Evolutionary conservation across 2,113 vertebrate genomes (phyloP).

Genomic region (Urocolius indicus): DNA sequence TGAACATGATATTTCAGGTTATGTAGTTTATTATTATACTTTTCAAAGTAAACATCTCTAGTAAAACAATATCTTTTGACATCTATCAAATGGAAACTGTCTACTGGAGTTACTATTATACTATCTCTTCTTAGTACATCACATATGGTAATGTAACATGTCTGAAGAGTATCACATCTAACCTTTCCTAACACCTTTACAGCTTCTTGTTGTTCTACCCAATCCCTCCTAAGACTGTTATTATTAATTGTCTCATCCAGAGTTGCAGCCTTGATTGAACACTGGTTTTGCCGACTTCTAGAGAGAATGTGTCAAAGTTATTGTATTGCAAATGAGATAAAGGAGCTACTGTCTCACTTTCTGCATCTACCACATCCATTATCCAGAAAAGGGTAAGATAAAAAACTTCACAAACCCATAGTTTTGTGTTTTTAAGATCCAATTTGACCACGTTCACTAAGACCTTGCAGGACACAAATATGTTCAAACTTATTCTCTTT

Average conservation of each 20-base stretch:
- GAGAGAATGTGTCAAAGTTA: rapidly evolving
- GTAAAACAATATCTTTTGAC: not conserved
- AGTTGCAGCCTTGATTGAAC: not conserved
- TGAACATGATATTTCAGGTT: not conserved
- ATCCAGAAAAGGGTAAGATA: not conserved
- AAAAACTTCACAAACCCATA: not conserved
- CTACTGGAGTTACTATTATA: not conserved
- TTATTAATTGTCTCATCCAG: not conserved
- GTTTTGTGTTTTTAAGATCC: not conserved
- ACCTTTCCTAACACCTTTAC: not conserved
- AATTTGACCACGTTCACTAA: not conserved
- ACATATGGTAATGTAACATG: not conserved
- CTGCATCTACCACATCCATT: not conserved
- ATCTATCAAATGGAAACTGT: not conserved
- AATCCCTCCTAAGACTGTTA: not conserved
- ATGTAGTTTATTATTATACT: not conserved
- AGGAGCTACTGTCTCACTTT: not conserved
- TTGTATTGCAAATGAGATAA: not conserved
- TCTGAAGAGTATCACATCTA: not conserved
- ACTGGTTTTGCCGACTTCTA: not conserved
- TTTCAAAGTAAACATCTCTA: not conserved
- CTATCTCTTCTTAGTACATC: not conserved
- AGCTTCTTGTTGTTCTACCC: not conserved
- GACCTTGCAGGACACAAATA: not conserved
- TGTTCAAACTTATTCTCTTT: not conserved